Percentiles rank a stretch among this genome's conserved stretches.
phyloP scores from a whole-genome alignment of 2,888 invertebrate species.

The Mesorhabditis spiculigera region DNA sequence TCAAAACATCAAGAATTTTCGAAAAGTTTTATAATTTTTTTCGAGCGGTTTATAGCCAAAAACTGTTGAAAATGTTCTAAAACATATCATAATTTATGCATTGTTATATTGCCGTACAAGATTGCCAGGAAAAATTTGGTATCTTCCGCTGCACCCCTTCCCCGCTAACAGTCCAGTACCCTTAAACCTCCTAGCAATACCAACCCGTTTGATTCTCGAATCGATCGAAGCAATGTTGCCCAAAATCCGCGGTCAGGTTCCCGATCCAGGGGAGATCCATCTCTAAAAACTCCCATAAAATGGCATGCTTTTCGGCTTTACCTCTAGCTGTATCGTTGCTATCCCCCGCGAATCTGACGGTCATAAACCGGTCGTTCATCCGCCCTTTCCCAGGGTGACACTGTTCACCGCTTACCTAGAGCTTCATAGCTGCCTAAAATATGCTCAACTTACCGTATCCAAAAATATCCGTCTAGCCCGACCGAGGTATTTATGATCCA shows the following conservation, averaged over 20 bases:
- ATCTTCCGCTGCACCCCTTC: too few species aligned
- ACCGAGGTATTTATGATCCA: neutral
- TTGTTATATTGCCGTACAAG: too few species aligned
- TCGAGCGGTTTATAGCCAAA: neutral
- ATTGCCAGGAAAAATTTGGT: too few species aligned
- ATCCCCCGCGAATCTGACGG: neutral
- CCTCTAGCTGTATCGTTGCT: neutral
- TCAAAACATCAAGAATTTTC: neutral
- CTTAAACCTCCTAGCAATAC: too few species aligned
- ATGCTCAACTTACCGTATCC: neutral
- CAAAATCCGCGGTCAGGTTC: neutral
- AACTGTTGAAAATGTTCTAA: too few species aligned
- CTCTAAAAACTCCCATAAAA: neutral
- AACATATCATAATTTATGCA: too few species aligned
- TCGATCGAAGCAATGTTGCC: neutral
- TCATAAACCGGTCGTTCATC: neutral
- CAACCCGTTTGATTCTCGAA: neutral
- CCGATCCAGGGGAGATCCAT: neutral
- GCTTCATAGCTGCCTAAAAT: too few species aligned
- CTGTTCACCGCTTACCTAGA: neutral
- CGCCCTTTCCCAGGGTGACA: neutral
- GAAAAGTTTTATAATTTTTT: neutral
- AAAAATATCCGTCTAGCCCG: neutral
- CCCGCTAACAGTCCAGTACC: too few species aligned
- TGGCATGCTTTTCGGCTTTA: too few species aligned